Evolutionary conservation across 2,113 vertebrate species (phyloP).

Genomic region (Rhodinocichla rosea): DNA sequence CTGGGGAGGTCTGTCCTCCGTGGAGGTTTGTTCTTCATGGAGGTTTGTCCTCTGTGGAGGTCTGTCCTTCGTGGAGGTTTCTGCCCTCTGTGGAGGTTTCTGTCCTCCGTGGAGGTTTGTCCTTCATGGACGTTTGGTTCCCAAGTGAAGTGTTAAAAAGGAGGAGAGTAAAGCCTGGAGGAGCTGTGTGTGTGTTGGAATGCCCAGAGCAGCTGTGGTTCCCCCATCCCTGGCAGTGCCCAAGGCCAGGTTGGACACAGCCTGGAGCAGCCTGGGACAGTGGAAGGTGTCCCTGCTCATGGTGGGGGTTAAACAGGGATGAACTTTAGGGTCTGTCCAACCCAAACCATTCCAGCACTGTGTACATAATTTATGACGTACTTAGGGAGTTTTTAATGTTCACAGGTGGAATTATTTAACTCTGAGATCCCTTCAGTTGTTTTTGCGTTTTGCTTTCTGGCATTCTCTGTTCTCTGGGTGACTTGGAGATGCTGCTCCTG

Average conservation of each 20-base stretch:
- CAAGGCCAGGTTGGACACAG: neutral
- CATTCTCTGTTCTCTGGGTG: neutral
- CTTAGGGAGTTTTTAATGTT: neutral
- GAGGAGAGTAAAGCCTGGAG: neutral
- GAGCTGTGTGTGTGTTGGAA: neutral
- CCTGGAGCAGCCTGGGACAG: neutral
- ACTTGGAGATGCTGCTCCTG: rapidly evolving
- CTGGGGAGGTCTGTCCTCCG: neutral
- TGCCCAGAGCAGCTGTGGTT: neutral
- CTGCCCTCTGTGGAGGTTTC: neutral
- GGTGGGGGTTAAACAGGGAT: neutral
- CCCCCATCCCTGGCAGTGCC: neutral
- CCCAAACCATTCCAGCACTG: neutral
- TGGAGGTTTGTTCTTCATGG: neutral
- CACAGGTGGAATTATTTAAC: neutral
- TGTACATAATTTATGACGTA: rapidly evolving
- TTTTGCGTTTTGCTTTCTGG: neutral
- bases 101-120: neutral
- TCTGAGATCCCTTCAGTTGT: neutral
- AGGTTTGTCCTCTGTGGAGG: neutral
- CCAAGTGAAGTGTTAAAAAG: rapidly evolving
- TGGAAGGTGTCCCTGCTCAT: neutral
- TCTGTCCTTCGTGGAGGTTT: neutral
- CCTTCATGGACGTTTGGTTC: neutral
- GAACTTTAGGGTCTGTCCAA: neutral